Conservation (phyloP, 2,113 vertebrate species). For the Barbus barbus region DNA sequence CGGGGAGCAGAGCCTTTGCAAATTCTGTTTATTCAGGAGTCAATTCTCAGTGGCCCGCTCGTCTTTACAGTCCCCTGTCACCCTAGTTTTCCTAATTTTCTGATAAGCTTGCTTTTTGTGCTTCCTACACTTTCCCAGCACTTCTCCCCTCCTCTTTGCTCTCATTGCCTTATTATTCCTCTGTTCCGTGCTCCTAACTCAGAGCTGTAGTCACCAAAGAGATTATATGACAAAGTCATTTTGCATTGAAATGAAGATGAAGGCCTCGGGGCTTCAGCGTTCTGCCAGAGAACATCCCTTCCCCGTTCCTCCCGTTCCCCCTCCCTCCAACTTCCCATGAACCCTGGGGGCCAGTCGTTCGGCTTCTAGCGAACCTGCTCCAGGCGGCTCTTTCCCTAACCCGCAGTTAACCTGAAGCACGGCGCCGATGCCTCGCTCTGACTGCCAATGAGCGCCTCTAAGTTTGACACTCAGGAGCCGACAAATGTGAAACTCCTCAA, state of each 20-base stretch:
- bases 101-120: conserved; percentile 18
- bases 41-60: conserved; percentile 28
- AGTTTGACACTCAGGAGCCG: conserved; percentile 33
- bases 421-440: conserved; percentile 37
- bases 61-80: conserved; percentile 37
- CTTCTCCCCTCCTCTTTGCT: conserved; percentile 29
- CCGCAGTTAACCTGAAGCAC: conserved; percentile 54
- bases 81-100: conserved; percentile 11
- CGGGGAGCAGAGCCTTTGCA: conserved; percentile 34
- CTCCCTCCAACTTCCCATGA: conserved; percentile 22
- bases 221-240: conserved; percentile 56
- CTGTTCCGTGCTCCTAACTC: conserved; percentile 38
- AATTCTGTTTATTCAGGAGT: conserved; percentile 43
- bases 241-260: conserved; percentile 57
- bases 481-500: conserved; percentile 54
- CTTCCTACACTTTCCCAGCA: conserved; percentile 14
- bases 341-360: conserved; percentile 45
- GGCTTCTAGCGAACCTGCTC: conserved; percentile 42
- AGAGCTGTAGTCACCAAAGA: conserved; percentile 47
- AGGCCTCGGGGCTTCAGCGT: conserved; percentile 49
- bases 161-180: conserved; percentile 32
- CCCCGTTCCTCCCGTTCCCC: neutral
- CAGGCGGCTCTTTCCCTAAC: conserved; percentile 49
- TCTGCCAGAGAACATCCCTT: conserved; percentile 30
- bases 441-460: conserved; percentile 36